Evolutionary conservation across 2,888 invertebrate genomes (phyloP), one percentile per base, ranked within the genome.

Genomic region (Monochamus alternatus): DNA sequence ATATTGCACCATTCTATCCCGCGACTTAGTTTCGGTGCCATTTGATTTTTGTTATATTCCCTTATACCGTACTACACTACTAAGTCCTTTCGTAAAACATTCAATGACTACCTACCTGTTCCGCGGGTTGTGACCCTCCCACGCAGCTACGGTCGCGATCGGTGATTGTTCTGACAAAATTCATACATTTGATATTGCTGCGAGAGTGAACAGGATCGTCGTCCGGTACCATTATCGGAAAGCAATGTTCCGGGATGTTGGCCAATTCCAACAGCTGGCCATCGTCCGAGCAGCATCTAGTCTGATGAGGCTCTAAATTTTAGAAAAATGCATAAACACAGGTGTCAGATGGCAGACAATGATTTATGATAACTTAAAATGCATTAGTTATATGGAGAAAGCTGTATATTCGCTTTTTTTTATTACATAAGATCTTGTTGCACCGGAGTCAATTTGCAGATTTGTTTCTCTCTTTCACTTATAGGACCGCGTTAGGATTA

Each of bases 81-180:
- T n/a, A n/a, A n/a, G n/a, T n/a, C n/a, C n/a, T n/a, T n/a, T n/a
- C n/a, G n/a, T n/a, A n/a, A n/a, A n/a, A n/a, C n/a, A n/a, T n/a
- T n/a, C n/a, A n/a, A n/a, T n/a, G n/a, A n/a, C n/a, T n/a, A 71
- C 87, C 85, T 86, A 95, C 95, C 89, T 95, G 95, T 90, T 95
- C 93, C 68, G 94, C 94, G 8, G 94, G 93, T 75, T 91, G 91
- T 70, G 90, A 89, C 5, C 91, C 91, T 38, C 92, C 89, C 3
- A 93, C 92, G 81, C 95, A 94, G 66, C 93, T 91, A 75, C 93
- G 91, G 80, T 93, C 92, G 70, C 93, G 91, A 67, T 95, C 93
- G 2, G 92, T 92, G 52, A 91, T 91, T 2, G 94, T 94, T 78
- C 95, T 91, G 5, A 94, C 93, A 82, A 95, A 94, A 89, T 94